Base-by-base conservation (phyloP, 1,140 invertebrate species). In the Drosophila pachea region DNA sequence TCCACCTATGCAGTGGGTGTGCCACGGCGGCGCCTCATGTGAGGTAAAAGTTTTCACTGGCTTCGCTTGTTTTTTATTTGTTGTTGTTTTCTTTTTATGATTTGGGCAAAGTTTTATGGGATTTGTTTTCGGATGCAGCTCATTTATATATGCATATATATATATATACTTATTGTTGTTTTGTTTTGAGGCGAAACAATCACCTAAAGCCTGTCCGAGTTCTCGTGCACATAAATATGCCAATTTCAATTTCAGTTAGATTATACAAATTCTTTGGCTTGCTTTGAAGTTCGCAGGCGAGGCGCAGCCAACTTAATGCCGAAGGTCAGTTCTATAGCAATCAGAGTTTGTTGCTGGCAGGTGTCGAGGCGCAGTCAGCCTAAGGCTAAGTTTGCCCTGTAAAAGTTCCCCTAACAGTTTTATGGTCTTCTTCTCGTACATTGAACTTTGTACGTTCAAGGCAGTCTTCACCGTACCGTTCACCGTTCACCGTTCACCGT, bases 61-160 rank as follows among this genome's bases (percentile, higher is more conserved):
- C 35, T 9, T 63, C 59, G 43, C 54, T 55, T 7, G 45, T 40
- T 48, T 54, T n/a, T 38, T 43, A 5, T 38, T 47, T 45, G 5
- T 31, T 35, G 43, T 12, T 12, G 11, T 36, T 50, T 22, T 49
- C 8, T 22, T 67, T 74, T 55, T 59, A 74, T 68, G 56, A 77
- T 69, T 76, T 59, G 43, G 14, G 7, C 48, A 66, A 76, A 76
- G 65, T 77, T 77, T 77, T 70, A 63, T 77, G 38, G 29, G 67
- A 67, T 78, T 74, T 78, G 62, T 54, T 70, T 63, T 53, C 35
- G 45, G 35, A 31, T 66, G 40, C 49, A 58, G 38, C 48, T 68
- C 50, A 14, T 42, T 29, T 58, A 36, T 54, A n/a, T n/a, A n/a
- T n/a, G n/a, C n/a, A n/a, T n/a, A n/a, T n/a, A n/a, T n/a, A n/a